These are phyloP conservation scores for Drosophila multiciliata DNA, from an alignment of 2,888 invertebrate genomes.

Conservation along the genomic window DNA sequence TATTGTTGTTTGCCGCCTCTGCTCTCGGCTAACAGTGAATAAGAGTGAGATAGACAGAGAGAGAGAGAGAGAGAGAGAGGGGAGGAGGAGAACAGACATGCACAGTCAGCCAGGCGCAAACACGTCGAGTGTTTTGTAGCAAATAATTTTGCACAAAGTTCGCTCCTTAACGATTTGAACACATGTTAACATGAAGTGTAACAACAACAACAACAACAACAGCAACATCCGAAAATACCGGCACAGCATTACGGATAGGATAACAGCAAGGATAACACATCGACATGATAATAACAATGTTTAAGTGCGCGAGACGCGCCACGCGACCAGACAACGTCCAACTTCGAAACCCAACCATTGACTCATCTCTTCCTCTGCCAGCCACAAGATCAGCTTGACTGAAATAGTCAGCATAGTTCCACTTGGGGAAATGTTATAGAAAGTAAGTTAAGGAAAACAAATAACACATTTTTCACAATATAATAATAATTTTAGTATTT, in stretches of 20 bases:
- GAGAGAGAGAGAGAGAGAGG: background rate
- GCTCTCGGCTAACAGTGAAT: background rate
- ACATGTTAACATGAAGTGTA: conserved; percentile 77
- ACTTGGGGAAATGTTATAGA: background rate
- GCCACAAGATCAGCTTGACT: background rate
- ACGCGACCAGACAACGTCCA: conserved; percentile 10
- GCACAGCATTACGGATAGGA: conserved; percentile 29
- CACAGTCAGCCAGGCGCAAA: conserved; percentile 72
- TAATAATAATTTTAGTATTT: no score
- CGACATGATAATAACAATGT: conserved; percentile 77
- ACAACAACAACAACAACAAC: no score
- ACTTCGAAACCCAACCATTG: background rate
- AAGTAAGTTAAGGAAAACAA: background rate
- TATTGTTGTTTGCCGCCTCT: conserved; percentile 67
- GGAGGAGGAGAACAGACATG: background rate
- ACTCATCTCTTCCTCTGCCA: background rate
- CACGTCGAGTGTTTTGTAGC: conserved; percentile 80
- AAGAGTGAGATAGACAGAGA: background rate
- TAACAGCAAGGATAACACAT: conserved; percentile 72
- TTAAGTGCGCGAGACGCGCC: conserved; percentile 31
- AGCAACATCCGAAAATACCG: conserved; percentile 46
- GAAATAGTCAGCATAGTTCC: background rate
- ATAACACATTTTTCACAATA: no score
- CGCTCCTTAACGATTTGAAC: conserved; percentile 79
- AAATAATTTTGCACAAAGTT: conserved; percentile 80